These are phyloP conservation scores for Drosophila meridiana DNA, from an alignment of 2,888 invertebrate species.

Conservation along the genomic window DNA sequence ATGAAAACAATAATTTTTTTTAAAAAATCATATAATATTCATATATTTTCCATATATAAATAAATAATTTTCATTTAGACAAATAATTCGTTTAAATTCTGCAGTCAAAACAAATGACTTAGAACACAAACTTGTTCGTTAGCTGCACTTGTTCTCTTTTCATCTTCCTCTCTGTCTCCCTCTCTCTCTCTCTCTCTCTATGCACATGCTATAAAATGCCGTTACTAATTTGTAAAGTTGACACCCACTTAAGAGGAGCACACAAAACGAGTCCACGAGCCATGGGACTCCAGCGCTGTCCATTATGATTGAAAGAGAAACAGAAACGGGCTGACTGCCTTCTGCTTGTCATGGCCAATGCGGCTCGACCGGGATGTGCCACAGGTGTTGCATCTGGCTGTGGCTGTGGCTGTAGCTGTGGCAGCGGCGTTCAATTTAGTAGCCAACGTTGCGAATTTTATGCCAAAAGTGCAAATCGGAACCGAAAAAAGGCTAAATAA, in stretches of 20 bases:
- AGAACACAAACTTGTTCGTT: constrained; percentile 53
- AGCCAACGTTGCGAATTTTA: constrained; percentile 22
- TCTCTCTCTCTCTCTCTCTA: neutral
- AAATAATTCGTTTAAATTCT: neutral
- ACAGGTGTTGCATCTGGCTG: constrained; percentile 46
- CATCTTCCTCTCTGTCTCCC: neutral
- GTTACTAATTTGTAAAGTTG: constrained; percentile 69
- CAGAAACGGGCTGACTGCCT: constrained; percentile 41
- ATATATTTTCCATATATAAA: neutral
- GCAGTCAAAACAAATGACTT: constrained; percentile 57
- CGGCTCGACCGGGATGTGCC: constrained; percentile 16
- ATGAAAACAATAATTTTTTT: too few species aligned
- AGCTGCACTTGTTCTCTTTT: neutral
- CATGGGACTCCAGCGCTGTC: constrained; percentile 11
- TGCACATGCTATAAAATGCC: constrained; percentile 57
- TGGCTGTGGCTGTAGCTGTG: neutral
- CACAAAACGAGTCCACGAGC: constrained; percentile 39
- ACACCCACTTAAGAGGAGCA: constrained; percentile 67
- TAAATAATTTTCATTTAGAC: neutral
- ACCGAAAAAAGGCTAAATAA: constrained; percentile 11
- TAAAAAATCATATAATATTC: too few species aligned
- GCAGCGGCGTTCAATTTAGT: constrained; percentile 30
- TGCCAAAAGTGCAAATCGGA: constrained; percentile 29
- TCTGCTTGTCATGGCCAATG: constrained; percentile 27
- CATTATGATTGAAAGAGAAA: constrained; percentile 56